Base-by-base conservation (phyloP, 1,140 invertebrate genomes). In the Diprion similis region DNA sequence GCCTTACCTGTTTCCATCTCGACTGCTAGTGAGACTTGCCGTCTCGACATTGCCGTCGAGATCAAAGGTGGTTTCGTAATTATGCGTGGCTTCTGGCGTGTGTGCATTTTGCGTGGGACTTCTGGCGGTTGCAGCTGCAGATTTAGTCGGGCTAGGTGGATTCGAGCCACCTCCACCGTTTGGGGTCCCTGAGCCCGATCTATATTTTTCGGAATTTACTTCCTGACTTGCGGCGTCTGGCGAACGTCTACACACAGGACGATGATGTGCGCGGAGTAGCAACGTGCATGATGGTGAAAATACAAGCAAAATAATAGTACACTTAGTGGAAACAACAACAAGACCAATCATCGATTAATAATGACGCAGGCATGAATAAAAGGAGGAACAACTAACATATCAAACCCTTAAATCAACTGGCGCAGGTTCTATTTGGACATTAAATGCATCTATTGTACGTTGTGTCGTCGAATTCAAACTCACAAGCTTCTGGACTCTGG, bases 11-110 rank as follows among this genome's bases (percentile, higher is more conserved):
- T 90, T 91, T 18, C 91, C 92, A 77, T 93, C 91, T 68, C 92
- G 91, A 79, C 92, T 92, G 77, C 92, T 90, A 73, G 86, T 86
- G 19, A 90, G 84, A 78, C 90, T 88, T 46, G 87, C 92, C 10
- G 93, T 94, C 83, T 97, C 95, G 71, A 96, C 93, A 86, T 96
- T 96, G 45, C 94, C 94, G 75, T 95, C 94, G 71, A 94, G 88
- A 87, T 95, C 94, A 84, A 95, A 95, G 3, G 94, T 95, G 8
- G 94, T 95, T 83, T 95, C 94, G 76, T 94, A 94, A 88, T 95
- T 94, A 84, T 94, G 92, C 70, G 88, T 86, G 67, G 84, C 82
- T 75, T 83, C 81, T 47, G 75, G 68, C 47, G 75, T n/a, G 68
- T 83, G 78, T 45, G 82, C 78, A 75, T 81, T 84, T 64, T 84